These are phyloP conservation scores for Dynastes grantii DNA, from an alignment of 2,888 invertebrate species.

Conservation along the genomic window DNA sequence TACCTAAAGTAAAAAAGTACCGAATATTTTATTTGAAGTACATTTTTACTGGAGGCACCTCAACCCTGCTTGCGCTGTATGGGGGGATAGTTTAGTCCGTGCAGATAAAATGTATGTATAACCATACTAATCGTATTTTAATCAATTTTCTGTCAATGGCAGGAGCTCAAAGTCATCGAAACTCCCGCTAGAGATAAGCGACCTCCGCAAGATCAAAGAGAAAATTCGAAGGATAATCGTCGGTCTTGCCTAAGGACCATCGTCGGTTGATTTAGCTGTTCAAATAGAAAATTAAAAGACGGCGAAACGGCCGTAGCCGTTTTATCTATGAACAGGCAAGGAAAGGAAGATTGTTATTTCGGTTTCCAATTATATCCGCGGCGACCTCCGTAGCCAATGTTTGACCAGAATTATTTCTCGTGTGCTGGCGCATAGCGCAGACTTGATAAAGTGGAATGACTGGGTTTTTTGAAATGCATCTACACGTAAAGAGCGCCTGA, in stretches of 20 bases:
- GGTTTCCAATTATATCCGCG: conserved; percentile 61
- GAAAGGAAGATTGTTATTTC: conserved; percentile 63
- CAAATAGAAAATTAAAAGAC: conserved; percentile 59
- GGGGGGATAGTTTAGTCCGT: too few relatives aligned
- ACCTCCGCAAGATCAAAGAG: conserved; percentile 63
- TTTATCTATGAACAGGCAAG: conserved; percentile 30
- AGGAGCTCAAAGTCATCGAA: conserved; percentile 54
- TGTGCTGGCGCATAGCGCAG: conserved; percentile 24
- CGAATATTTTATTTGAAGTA: too few relatives aligned
- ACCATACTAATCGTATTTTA: conserved; percentile 61
- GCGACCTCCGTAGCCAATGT: conserved; percentile 31
- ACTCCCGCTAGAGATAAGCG: conserved; percentile 54
- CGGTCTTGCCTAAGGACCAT: conserved; percentile 62
- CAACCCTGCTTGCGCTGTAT: too few relatives aligned
- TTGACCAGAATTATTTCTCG: conserved; percentile 52
- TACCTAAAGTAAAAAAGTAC: too few relatives aligned
- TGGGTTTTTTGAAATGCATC: conserved; percentile 51
- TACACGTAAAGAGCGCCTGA: conserved; percentile 55
- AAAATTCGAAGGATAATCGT: conserved; percentile 58
- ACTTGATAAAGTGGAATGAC: conserved; percentile 52
- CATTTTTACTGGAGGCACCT: too few relatives aligned
- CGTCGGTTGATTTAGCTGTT: conserved; percentile 52
- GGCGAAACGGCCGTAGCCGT: conserved; percentile 38
- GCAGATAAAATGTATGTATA: neutral
- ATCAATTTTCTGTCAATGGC: conserved; percentile 66